Evolutionary conservation across 2,797 vertebrate genomes (phyloP), one percentile per base, ranked within the genome.

Genomic region (Aldrovandia affinis): DNA sequence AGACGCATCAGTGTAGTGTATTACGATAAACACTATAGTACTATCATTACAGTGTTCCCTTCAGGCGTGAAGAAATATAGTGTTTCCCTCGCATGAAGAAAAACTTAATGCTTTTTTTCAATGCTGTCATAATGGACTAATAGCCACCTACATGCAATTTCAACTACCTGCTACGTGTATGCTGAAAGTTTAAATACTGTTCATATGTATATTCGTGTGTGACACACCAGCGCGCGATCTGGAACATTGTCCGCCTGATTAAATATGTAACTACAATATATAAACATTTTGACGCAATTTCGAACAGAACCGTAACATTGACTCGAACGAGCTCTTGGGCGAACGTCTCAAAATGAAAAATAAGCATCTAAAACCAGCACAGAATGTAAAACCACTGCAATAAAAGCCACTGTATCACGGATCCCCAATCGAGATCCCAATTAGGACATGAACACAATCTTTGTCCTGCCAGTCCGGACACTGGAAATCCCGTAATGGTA

Each of bases 401-500:
- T n/a, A n/a, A 81, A 77, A n/a, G 57, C 12, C 7, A 22, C 33
- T 15, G 84, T 22, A 30, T 33, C 70, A 55, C 59, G 39, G 22
- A 47, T 44, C 20, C 42, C 73, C 15, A 73, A 25, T 25, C 73
- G 39, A 14, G 42, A 36, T 12, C 73, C 73, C 42, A n/a, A 44
- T 47, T 22, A 47, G 42, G 22, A 77, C 73, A 47, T 84, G 47
- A 84, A 80, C 50, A 42, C 73, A 44, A 54, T 5, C 55, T 83
- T 83, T 83, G 54, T 83, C 28, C 12, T 20, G 73, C 25, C 54
- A 9, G 36, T 7, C n/a, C 68, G 33, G 7, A 12, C 10, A 10
- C 10, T 36, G 25, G n/a, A 22, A 22, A 61, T 83, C 63, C 36
- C 57, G 28, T 42, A 10, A 47, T 12, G 52, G 39, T 57, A 78